phyloP scores from a whole-genome alignment of 2,113 vertebrate genomes.

The Gasterosteus nipponicus region DNA sequence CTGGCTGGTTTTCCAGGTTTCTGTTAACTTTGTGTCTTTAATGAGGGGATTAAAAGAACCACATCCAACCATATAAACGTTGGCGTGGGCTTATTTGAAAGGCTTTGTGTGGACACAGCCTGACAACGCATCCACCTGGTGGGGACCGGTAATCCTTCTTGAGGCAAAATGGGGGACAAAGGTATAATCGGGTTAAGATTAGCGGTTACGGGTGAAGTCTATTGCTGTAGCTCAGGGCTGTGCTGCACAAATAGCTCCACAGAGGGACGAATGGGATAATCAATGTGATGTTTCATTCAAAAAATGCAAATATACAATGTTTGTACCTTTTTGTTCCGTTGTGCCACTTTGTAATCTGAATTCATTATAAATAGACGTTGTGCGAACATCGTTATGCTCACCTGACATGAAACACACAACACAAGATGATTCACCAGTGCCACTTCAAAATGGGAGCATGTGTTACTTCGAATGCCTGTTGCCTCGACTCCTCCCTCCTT shows the following conservation, averaged over 20 bases:
- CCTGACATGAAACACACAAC: too few relatives aligned
- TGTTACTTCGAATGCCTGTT: not conserved
- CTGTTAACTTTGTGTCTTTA: constrained; percentile 4
- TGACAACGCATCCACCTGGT: not conserved
- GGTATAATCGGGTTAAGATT: not conserved
- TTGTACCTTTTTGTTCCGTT: too few relatives aligned
- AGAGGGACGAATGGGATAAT: constrained; percentile 61
- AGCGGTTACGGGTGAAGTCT: not conserved
- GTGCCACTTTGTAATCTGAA: too few relatives aligned
- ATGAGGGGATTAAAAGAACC: not conserved
- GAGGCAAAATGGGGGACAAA: not conserved
- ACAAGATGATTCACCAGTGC: too few relatives aligned
- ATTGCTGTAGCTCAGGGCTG: constrained; percentile 55
- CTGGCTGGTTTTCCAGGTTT: constrained; percentile 44
- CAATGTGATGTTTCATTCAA: too few relatives aligned
- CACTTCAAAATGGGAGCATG: not conserved
- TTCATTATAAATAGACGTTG: too few relatives aligned
- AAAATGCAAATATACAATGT: too few relatives aligned
- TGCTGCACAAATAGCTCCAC: constrained; percentile 68
- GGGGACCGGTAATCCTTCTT: not conserved
- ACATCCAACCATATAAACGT: not conserved
- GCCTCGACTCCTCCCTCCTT: not conserved
- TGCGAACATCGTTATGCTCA: too few relatives aligned
- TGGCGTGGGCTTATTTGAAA: not conserved
- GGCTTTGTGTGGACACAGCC: not conserved